Evolutionary conservation across 2,888 invertebrate species (phyloP), one percentile per base, ranked within the genome.

Genomic region (Calephelis perditalis): DNA sequence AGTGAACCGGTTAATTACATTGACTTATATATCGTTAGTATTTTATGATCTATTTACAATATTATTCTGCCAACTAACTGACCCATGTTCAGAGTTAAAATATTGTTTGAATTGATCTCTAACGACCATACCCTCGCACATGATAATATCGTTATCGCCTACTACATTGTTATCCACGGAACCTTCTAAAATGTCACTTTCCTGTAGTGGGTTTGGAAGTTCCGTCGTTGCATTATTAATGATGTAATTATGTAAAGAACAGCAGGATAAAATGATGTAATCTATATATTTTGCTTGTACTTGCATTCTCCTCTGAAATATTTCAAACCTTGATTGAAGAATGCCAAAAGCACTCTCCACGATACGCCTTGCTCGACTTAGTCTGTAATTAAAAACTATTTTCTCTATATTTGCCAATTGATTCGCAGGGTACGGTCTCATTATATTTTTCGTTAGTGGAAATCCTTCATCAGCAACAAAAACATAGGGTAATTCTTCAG

Each of bases 401-500:
- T 49, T 49, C 49, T 49, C 49, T 49, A 49, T 49, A 49, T 49
- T 49, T 49, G 49, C 49, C 49, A 49, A 49, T 49, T 58, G 26
- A 64, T 66, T 67, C 65, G 59, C 62, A 62, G 62, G 58, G 44
- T 65, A 65, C 8, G 64, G 67, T 65, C 64, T 67, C 62, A 67
- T 49, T 45, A 66, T 64, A 65, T 65, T 64, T 1, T 59, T 49
- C 49, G 49, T 49, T 49, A 49, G 49, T 49, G 49, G 49, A 49
- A 49, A 49, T 49, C 26, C 49, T 49, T 49, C 49, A 49, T 49
- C 49, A 49, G 49, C 49, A 49, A 49, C 49, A 49, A 49, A 49
- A 49, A 26, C 49, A 49, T 49, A 49, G 49, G 49, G 49, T 49
- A 49, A 49, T 49, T 49, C 49, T 49, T 49, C 49, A 49, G 49